These are phyloP conservation scores for Cabera pusaria DNA, from an alignment of 2,888 invertebrate genomes.

Conservation along the genomic window DNA sequence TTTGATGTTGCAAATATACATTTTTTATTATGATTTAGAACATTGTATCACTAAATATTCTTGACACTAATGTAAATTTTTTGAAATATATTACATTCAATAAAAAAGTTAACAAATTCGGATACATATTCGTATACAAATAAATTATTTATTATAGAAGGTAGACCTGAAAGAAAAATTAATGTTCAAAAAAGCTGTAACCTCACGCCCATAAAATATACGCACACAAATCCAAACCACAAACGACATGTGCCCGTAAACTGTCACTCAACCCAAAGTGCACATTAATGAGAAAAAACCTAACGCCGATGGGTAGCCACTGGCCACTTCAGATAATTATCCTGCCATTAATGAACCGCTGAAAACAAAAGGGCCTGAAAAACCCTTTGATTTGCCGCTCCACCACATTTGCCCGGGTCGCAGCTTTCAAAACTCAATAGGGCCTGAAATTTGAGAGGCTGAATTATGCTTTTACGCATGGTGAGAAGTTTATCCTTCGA, in stretches of 20 bases:
- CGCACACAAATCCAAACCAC: neutral
- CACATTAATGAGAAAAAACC: slow-evolving; percentile 29
- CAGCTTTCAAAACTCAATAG: slow-evolving; percentile 65
- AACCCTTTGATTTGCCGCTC: slow-evolving; percentile 80
- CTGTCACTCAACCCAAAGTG: slow-evolving; percentile 26
- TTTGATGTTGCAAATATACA: no score
- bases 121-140: no score
- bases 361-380: slow-evolving; percentile 65
- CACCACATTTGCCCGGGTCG: slow-evolving; percentile 71
- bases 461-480: slow-evolving; percentile 32
- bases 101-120: no score
- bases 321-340: slow-evolving; percentile 62
- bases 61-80: no score
- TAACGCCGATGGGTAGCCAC: slow-evolving; percentile 32
- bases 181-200: no score
- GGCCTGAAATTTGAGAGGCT: slow-evolving; percentile 64
- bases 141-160: no score
- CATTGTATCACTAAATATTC: no score
- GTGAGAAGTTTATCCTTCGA: slow-evolving; percentile 20
- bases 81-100: no score
- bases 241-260: no score
- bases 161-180: no score
- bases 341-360: slow-evolving; percentile 57
- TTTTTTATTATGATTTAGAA: no score
- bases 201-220: neutral